phyloP scores from a whole-genome alignment of 2,113 vertebrate genomes.

The Colaptes auratus region DNA sequence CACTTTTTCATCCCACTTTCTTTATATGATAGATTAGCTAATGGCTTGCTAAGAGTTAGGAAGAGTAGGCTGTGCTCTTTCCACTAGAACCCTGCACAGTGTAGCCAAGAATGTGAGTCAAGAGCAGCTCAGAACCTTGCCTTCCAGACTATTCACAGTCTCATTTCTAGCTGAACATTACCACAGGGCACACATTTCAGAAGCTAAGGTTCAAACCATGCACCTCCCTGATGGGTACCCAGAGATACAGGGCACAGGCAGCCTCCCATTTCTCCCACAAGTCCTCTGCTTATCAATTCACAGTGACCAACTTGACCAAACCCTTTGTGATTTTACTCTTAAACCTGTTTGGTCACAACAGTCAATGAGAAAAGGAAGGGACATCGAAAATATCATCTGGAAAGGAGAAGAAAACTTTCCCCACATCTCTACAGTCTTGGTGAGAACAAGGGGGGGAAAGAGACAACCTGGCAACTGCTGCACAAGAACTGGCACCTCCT shows the following conservation, averaged over 20 bases:
- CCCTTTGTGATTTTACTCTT: not conserved
- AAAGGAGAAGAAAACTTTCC: not conserved
- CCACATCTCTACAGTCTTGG: not conserved
- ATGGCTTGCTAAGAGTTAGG: not conserved
- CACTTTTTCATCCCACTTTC: not conserved
- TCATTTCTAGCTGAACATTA: not conserved
- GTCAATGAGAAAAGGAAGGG: not conserved
- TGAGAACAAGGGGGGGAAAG: not conserved
- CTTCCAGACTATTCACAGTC: not conserved
- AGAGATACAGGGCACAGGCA: not conserved
- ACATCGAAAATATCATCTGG: not conserved
- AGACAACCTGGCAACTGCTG: not conserved
- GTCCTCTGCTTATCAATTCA: not conserved
- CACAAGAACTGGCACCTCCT: not conserved
- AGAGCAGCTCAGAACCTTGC: not conserved
- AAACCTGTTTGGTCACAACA: not conserved
- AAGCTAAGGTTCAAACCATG: not conserved
- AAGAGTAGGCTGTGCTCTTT: not conserved
- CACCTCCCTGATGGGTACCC: rapidly evolving
- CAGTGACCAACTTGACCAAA: not conserved
- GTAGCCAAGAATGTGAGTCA: not conserved
- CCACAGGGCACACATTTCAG: not conserved
- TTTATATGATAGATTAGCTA: rapidly evolving
- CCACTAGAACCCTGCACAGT: not conserved
- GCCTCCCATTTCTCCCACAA: not conserved